Evolutionary conservation across 2,888 invertebrate species (phyloP), one percentile per base, ranked within the genome.

Genomic region (Physocephala rufipes): DNA sequence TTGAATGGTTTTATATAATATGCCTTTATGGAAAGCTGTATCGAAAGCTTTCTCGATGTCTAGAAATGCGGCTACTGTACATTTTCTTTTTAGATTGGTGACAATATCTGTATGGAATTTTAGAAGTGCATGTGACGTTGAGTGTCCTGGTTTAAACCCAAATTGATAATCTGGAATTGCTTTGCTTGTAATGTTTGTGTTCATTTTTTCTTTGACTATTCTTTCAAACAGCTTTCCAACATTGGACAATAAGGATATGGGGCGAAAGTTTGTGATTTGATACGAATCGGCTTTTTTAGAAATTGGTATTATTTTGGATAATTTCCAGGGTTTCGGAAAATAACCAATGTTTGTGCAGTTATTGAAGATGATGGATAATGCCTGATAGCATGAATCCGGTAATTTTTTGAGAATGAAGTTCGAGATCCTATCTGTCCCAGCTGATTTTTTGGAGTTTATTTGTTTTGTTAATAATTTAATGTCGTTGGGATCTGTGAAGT

Each of bases 41-140:
- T 73, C 68, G 45, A 73, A 73, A 1, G 71, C 62, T 19, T 71
- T 73, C 67, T 71, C 69, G 4, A 69, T 36, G 55, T 74, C 69
- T 12, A 70, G 24, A 13, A 64, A 73, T 4, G 72, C 15, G 2
- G 67, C 71, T 12, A 71, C 66, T 36, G 66, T 74, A 13, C 70
- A 67, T 59, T 49, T 49, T 15, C 55, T 7, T 26, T 66, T 28
- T 16, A 67, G 67, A 45, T 71, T 72, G 2, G 1, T 15, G 13
- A 64, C 51, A 1, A 75, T 24, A 26, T 71, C 73, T 49, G 65
- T 62, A 3, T 73, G 71, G 19, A 75, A 65, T 64, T 75, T 74
- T 0, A 75, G 36, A 1, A 74, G 58, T 0, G 68, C 47, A 15
- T 47, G 12, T 47, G 47, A 15, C 16, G 47, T 47, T 47, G 47